Percentiles rank a stretch among this genome's conserved stretches.
Evolutionary conservation across 2,113 vertebrate genomes (phyloP).

Genomic region (Pollimyrus isidori): DNA sequence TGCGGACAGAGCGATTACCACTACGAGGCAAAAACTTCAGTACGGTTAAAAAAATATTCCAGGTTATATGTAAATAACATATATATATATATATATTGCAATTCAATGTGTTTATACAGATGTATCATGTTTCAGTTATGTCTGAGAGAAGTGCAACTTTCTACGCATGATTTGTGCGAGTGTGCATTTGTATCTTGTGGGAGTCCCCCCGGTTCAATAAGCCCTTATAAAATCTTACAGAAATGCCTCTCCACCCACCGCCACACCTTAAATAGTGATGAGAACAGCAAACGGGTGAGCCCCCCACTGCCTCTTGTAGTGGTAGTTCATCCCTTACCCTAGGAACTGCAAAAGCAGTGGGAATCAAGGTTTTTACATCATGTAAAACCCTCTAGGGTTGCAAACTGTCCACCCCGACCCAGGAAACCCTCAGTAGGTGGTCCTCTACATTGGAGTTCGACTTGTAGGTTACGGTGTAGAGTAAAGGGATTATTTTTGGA

Average conservation of each 20-base stretch:
- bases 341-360: neutral
- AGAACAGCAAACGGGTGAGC: neutral
- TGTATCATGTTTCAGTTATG: neutral
- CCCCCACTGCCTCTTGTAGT: neutral
- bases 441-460: neutral
- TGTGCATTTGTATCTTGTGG: slow-evolving; percentile 13
- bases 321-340: neutral
- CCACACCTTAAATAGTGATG: neutral
- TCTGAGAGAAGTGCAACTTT: slow-evolving; percentile 34
- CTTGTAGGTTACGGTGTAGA: neutral
- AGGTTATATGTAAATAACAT: slow-evolving; percentile 15
- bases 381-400: neutral
- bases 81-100: slow-evolving; percentile 9
- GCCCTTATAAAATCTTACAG: slow-evolving; percentile 28
- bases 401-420: neutral
- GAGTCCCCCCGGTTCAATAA: slow-evolving; percentile 13
- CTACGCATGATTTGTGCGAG: slow-evolving; percentile 19
- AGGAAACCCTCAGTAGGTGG: neutral
- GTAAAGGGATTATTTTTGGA: neutral
- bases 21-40: neutral
- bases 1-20: neutral
- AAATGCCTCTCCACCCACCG: neutral
- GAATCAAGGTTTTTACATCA: neutral
- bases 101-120: slow-evolving; percentile 5
- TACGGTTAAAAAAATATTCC: slow-evolving; percentile 9